Evolutionary conservation across 2,888 invertebrate genomes (phyloP).

Genomic region (Macrosiphum euphorbiae): DNA sequence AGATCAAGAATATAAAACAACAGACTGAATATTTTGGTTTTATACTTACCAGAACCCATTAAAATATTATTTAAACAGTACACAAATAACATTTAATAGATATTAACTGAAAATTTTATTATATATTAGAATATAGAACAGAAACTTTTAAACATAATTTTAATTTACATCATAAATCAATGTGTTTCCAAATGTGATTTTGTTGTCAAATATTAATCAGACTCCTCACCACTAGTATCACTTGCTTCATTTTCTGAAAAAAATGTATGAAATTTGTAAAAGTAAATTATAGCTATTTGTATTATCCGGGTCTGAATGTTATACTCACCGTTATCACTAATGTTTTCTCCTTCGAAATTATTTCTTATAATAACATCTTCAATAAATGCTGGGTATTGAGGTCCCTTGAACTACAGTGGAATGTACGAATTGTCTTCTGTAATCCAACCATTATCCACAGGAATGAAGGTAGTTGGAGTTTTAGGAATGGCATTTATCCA

Average conservation of each 20-base stretch:
- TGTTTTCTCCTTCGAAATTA: not conserved
- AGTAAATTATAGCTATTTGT: not conserved
- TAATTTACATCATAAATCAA: not conserved
- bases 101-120: not conserved
- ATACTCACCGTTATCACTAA: conserved; percentile 18
- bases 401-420: conserved; percentile 23
- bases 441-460: not conserved
- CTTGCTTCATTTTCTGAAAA: conserved; percentile 27
- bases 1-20: not conserved
- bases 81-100: not conserved
- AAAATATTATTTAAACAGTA: not conserved
- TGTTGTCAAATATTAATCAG: not conserved
- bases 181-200: not conserved
- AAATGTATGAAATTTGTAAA: not conserved
- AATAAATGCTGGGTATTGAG: conserved; percentile 29
- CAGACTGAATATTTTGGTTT: conserved; percentile 4
- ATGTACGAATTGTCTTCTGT: conserved; percentile 55
- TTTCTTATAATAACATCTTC: conserved; percentile 30
- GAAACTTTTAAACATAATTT: not conserved
- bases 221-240: conserved; percentile 6
- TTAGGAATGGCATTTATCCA: not conserved
- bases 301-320: not conserved
- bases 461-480: not conserved
- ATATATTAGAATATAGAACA: not conserved
- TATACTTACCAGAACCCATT: conserved; percentile 8